Evolutionary conservation across 64 coral and sea anemone genomes (phyloP).

Genomic region (Trachythela sp.): DNA sequence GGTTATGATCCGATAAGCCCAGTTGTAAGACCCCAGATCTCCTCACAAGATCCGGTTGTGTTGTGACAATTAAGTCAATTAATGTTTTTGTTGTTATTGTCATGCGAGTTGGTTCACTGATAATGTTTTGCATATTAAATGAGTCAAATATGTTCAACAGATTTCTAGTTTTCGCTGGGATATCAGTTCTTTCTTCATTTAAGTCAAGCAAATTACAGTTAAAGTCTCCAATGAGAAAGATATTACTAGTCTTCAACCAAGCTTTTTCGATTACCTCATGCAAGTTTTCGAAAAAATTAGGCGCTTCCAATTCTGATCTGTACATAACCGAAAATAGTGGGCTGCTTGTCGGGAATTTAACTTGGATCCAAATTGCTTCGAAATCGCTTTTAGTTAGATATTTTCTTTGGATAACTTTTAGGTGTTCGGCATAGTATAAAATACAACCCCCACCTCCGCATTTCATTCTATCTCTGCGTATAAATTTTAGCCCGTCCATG

Average conservation of each 20-base stretch:
- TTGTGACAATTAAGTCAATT: slow-evolving; percentile 19
- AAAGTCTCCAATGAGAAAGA: neutral
- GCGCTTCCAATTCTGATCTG: neutral
- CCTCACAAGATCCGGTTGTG: neutral
- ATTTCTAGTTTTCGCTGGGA: neutral
- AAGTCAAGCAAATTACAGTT: neutral
- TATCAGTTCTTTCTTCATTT: neutral
- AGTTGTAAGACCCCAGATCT: neutral
- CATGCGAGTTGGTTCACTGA: neutral
- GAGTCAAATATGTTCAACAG: neutral
- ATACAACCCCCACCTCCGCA: neutral
- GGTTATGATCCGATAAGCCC: neutral
- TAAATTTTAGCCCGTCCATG: neutral
- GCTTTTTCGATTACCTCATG: no score
- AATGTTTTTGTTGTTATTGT: slow-evolving; percentile 12
- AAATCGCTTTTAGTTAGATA: neutral
- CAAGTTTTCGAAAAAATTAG: no score
- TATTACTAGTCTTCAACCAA: no score
- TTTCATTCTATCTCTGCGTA: neutral
- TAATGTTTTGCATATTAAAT: slow-evolving; percentile 31
- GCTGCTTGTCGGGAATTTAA: neutral
- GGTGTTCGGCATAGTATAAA: neutral
- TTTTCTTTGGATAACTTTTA: neutral
- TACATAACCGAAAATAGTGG: neutral
- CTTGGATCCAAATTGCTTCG: neutral